Evolutionary conservation across 2,113 vertebrate species (phyloP).

Genomic region (Barbus barbus): DNA sequence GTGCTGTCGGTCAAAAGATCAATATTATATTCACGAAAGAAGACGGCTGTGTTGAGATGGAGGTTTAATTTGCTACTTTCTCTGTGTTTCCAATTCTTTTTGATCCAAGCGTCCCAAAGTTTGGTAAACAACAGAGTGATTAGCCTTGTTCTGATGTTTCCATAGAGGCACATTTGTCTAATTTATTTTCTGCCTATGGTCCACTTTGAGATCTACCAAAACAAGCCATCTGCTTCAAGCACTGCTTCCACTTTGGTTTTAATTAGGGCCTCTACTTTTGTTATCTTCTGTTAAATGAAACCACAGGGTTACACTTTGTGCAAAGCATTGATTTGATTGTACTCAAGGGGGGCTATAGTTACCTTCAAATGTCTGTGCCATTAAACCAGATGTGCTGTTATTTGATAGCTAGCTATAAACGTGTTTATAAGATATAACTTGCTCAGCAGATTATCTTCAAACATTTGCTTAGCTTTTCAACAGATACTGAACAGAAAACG

Average conservation of each 20-base stretch:
- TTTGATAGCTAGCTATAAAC: background rate
- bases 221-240: background rate
- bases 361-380: background rate
- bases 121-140: slow-evolving; percentile 29
- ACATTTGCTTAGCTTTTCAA: background rate
- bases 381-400: background rate
- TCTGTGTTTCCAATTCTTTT: slow-evolving; percentile 11
- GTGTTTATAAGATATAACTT: background rate
- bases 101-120: slow-evolving; percentile 18
- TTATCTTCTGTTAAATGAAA: background rate
- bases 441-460: background rate
- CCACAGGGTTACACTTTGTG: background rate
- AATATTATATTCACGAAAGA: slow-evolving; percentile 27
- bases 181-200: background rate
- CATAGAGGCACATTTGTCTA: background rate
- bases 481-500: background rate
- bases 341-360: too few relatives aligned
- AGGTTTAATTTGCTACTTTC: slow-evolving; percentile 1
- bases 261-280: background rate
- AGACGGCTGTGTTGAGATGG: background rate
- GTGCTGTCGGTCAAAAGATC: slow-evolving; percentile 26
- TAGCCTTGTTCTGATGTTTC: background rate
- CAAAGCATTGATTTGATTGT: background rate
- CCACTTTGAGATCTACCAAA: slow-evolving; percentile 12
- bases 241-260: background rate